Base-by-base conservation (phyloP, 2,113 vertebrate genomes). In the Brachypodius melanocephalos region DNA sequence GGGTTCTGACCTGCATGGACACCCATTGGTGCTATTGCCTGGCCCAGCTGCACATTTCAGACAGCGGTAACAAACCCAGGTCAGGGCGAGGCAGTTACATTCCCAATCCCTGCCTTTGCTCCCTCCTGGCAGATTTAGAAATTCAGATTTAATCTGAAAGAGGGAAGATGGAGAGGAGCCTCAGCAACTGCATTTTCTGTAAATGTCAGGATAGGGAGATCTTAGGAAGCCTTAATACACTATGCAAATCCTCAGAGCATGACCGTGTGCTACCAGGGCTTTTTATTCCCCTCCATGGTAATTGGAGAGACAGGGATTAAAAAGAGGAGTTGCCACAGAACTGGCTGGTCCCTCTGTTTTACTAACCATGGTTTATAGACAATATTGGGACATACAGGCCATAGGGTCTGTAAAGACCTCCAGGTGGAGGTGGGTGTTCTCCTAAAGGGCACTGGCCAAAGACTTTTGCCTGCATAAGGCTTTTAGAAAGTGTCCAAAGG, bases 191-290 rank as follows among this genome's bases (percentile, higher is more conserved):
- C 68, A 62, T 42, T 75, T 93, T 79, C 79, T 72, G 85, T 79
- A 95, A 97, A 96, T 93, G 96, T 96, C 83, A 97, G 85, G 81
- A 36, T 15, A 59, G 86, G 34, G 66, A 96, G 93, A 91, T 95
- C 90, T 90, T 92, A 86, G 91, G 67, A 73, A 87, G 68, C 67
- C 79, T 93, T 93, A 88, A 93, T 93, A 82, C 43, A 86, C 95
- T 92, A 93, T 96, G 94, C 92, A 96, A 90, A 96, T 93, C 94
- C 46, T 76, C 77, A 85, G 83, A 96, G 90, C 76, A 79, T 58
- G 80, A 77, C 91, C 13, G 0, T 40, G 38, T 49, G 59, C 32
- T 91, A 95, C 89, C 55, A 63, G 69, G 80, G 76, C 54, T 92
- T 89, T 88, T 94, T 94, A 81, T 54, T 81, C 55, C 76, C 46